Percentiles rank a stretch among this genome's conserved stretches.
Conservation (phyloP, 2,888 invertebrate genomes). For the Aricia artaxerxes region DNA sequence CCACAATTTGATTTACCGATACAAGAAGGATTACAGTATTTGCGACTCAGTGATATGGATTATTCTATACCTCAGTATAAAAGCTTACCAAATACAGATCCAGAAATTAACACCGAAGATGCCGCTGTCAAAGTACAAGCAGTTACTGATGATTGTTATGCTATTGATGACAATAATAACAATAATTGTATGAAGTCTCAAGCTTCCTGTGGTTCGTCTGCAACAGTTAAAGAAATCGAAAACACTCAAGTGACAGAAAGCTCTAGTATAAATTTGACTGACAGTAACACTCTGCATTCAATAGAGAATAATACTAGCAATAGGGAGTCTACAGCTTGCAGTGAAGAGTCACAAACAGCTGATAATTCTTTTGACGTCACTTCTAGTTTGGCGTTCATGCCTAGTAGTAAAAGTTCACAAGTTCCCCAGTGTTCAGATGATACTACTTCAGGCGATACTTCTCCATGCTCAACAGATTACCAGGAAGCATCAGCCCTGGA, state of each 20-base stretch:
- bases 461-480: conserved; percentile 74
- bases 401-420: conserved; percentile 71
- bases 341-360: conserved; percentile 70
- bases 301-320: conserved; percentile 48
- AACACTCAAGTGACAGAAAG: conserved; percentile 42
- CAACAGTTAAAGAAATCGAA: conserved; percentile 46
- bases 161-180: conserved; percentile 29
- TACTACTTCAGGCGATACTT: conserved; percentile 68
- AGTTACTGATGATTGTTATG: conserved; percentile 48
- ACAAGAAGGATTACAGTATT: conserved; percentile 63
- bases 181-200: conserved; percentile 35
- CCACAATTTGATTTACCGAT: conserved; percentile 61
- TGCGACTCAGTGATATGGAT: conserved; percentile 71
- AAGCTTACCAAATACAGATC: conserved; percentile 64
- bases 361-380: conserved; percentile 73
- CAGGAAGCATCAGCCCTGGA: conserved; percentile 75
- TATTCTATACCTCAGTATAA: conserved; percentile 71
- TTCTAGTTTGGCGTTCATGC: conserved; percentile 73
- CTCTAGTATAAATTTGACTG: conserved; percentile 43
- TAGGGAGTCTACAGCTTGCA: conserved; percentile 61
- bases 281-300: conserved; percentile 54
- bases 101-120: conserved; percentile 28
- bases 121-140: conserved; percentile 7
- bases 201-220: conserved; percentile 40
- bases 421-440: conserved; percentile 59